Evolutionary conservation across 2,113 vertebrate species (phyloP), one percentile per base, ranked within the genome.

Genomic region (Sphaerodactylus townsendi): DNA sequence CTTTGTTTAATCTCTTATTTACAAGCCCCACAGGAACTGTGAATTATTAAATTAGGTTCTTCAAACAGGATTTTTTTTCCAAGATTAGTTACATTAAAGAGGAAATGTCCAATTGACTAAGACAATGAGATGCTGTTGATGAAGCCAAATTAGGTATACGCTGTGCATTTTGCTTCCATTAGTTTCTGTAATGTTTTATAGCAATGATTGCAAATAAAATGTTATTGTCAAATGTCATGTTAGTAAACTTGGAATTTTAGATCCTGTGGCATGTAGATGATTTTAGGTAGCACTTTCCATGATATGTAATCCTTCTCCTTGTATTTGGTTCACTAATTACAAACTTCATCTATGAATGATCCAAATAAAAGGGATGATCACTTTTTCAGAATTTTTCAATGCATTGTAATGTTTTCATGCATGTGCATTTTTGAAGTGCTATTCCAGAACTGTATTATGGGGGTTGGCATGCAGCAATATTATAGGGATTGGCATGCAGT

Each of bases 31-130:
- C 62, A 86, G 85, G 53, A 17, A 68, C 71, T 91, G 83, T 68
- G 46, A 87, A 90, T 84, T 1, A 41, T 65, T 84, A 85, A 89
- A 88, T 82, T 50, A 77, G 25, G 70, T 89, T 91, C 33, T 28
- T 87, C 79, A 75, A 84, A 76, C 50, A 89, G 21, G 87, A 62
- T 62, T 83, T 83, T 0, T 65, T 86, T 65, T n/a, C n/a, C 28
- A 28, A 85, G n/a, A 73, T 1, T 81, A 81, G 50, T 39, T 48
- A 25, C 30, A 83, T 11, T 87, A 75, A 83, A 9, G 74, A 56
- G 10, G 1, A 10, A 44, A 33, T 39, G 82, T 78, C 70, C 66
- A 81, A 64, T 10, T 50, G 56, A 83, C 35, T 46, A 11, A 69
- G 70, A 10, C 21, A 37, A 69, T 66, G 28, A 19, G 44, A 69